Evolutionary conservation across 2,888 invertebrate species (phyloP).

Genomic region (Acanthococcus lagerstroemiae): DNA sequence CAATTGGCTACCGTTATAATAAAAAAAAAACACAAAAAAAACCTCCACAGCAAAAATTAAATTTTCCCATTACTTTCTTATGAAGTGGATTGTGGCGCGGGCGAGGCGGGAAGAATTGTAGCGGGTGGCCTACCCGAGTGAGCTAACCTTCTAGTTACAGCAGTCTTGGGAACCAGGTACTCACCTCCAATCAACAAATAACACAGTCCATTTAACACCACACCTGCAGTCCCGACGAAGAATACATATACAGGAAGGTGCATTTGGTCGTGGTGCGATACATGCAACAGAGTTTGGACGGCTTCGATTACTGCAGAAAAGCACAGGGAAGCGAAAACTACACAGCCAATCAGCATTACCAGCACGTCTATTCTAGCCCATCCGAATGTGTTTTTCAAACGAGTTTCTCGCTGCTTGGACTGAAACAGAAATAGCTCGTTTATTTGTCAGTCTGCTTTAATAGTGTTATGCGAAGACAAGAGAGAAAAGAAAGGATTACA

Average conservation of each 20-base stretch:
- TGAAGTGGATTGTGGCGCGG: too few relatives aligned
- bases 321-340: conserved; percentile 70
- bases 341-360: conserved; percentile 67
- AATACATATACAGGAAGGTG: conserved; percentile 64
- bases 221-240: conserved; percentile 57
- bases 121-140: too few relatives aligned
- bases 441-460: too few relatives aligned
- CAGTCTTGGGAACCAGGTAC: too few relatives aligned
- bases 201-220: conserved; percentile 64
- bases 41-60: not conserved
- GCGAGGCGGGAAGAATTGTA: too few relatives aligned
- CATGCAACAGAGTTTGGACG: conserved; percentile 66
- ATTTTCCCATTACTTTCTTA: too few relatives aligned
- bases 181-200: conserved; percentile 69
- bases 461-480: too few relatives aligned
- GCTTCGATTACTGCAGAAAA: conserved; percentile 74
- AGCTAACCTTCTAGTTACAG: not conserved
- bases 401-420: conserved; percentile 44
- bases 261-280: conserved; percentile 60
- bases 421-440: conserved; percentile 1
- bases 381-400: conserved; percentile 77
- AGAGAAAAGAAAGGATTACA: too few relatives aligned
- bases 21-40: not conserved
- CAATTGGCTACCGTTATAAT: too few relatives aligned
- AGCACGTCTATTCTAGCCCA: conserved; percentile 87